Base-by-base conservation (phyloP, 2,797 vertebrate genomes). In the Discoglossus pictus region DNA sequence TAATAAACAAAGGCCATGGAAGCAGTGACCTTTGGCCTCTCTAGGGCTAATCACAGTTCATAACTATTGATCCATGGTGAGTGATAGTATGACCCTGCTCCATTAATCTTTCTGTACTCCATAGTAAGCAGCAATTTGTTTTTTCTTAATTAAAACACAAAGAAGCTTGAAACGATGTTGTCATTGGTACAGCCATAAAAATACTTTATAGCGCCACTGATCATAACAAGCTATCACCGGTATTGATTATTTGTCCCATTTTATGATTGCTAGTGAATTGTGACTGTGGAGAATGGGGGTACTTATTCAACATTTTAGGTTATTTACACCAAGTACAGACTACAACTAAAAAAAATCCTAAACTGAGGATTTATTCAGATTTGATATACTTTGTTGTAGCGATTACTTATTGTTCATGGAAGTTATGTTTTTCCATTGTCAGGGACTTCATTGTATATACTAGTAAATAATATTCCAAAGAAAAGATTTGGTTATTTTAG, bases 1-100 rank as follows among this genome's bases (percentile, higher is more conserved):
- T 70, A 70, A 70, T 70, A 54, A 63, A 42, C 23, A 27, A 27
- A 52, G 54, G 27, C 25, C 61, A 65, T 39, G 10, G 27, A 59
- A 13, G 40, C 21, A 12, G 7, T 53, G 54, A 65, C 56, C 69
- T 61, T 39, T 60, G 53, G 40, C 56, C 66, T 34, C 23, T 52
- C 1, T 12, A 6, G 7, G 17, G 15, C 55, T 71, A 25, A 61
- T 46, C 39, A 38, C 16, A 24, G 39, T 54, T 31, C 36, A 65
- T 39, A n/a, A 43, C 34, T 47, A 51, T 60, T 65, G 40, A 64
- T 72, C 53, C 17, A 7, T 36, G 36, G 8, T 60, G 54, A 65
- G 17, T 43, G 44, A 70, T 54, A 23, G 25, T 51, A 42, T 7
- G 20, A 21, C 20, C 6, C 15, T n/a, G 18, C 8, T 27, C 9